These are phyloP conservation scores for Dissostichus mawsoni DNA, from an alignment of 2,113 vertebrate species.

Conservation along the genomic window DNA sequence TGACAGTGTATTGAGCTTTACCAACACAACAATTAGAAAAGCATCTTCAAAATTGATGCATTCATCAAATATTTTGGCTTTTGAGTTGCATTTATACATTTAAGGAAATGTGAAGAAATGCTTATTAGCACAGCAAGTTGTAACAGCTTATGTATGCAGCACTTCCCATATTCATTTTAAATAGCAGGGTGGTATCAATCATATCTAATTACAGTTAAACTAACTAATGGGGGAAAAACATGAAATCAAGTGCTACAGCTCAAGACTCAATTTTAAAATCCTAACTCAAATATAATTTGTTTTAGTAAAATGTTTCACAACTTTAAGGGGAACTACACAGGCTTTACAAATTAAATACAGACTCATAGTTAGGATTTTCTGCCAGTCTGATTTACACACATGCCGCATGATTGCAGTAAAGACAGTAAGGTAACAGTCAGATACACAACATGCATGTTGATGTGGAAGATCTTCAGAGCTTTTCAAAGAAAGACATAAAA, in stretches of 20 bases:
- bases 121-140: not conserved
- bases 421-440: not conserved
- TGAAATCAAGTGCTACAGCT: not conserved
- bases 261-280: not conserved
- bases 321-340: too few relatives aligned
- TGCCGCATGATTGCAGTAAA: not conserved
- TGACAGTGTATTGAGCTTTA: not conserved
- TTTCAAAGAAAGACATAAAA: too few relatives aligned
- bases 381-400: too few relatives aligned
- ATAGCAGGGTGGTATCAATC: conserved; percentile 19
- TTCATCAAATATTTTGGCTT: not conserved
- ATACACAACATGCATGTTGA: too few relatives aligned
- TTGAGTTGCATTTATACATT: not conserved
- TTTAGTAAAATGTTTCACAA: conserved; percentile 14
- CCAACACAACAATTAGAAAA: not conserved
- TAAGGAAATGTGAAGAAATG: conserved; percentile 9
- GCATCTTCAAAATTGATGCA: not conserved
- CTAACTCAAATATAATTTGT: conserved; percentile 4
- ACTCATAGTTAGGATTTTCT: not conserved
- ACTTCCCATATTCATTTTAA: conserved; percentile 18
- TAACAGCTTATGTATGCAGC: conserved; percentile 18
- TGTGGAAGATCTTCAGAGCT: too few relatives aligned
- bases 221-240: not conserved
- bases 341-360: not conserved
- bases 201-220: conserved; percentile 19